Evolutionary conservation across 35 echinoderm and acorn worm species (phyloP).

Genomic region (Acanthaster planci): DNA sequence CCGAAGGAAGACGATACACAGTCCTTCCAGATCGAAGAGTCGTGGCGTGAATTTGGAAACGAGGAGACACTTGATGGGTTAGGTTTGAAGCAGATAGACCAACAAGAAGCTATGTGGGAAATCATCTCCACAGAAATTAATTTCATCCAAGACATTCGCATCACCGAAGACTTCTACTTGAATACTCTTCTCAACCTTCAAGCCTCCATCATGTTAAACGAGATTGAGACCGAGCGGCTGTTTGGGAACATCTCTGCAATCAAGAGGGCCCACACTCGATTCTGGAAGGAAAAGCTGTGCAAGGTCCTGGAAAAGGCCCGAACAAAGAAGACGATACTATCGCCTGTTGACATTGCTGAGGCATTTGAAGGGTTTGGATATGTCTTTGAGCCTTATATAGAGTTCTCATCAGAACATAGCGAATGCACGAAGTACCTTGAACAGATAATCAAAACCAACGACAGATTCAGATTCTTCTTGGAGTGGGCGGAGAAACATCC

Average conservation of each 20-base stretch:
- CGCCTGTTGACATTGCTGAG: conserved; percentile 6
- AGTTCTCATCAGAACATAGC: conserved; percentile 65
- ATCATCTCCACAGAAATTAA: too few species aligned
- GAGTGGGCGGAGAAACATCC: conserved; percentile 67
- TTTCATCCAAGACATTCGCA: too few species aligned
- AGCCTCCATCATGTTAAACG: too few species aligned
- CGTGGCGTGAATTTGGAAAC: too few species aligned
- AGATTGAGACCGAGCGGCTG: conserved; percentile 55
- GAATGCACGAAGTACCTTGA: conserved; percentile 62
- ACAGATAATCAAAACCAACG: conserved; percentile 48
- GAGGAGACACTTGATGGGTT: too few species aligned
- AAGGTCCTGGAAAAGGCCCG: conserved; percentile 28
- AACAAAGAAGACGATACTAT: not conserved
- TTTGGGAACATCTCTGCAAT: conserved; percentile 51
- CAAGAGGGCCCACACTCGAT: conserved; percentile 34
- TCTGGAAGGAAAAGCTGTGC: conserved; percentile 59
- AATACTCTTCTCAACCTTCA: too few species aligned
- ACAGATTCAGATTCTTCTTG: conserved; percentile 57
- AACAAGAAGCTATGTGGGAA: too few species aligned
- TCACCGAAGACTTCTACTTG: too few species aligned
- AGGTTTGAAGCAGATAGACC: too few species aligned
- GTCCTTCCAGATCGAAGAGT: too few species aligned
- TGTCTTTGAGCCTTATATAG: conserved; percentile 66
- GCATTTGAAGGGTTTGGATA: conserved; percentile 58
- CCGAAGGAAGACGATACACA: too few species aligned